phyloP scores from a whole-genome alignment of 2,888 invertebrate genomes.

The Anthoptus insignis region DNA sequence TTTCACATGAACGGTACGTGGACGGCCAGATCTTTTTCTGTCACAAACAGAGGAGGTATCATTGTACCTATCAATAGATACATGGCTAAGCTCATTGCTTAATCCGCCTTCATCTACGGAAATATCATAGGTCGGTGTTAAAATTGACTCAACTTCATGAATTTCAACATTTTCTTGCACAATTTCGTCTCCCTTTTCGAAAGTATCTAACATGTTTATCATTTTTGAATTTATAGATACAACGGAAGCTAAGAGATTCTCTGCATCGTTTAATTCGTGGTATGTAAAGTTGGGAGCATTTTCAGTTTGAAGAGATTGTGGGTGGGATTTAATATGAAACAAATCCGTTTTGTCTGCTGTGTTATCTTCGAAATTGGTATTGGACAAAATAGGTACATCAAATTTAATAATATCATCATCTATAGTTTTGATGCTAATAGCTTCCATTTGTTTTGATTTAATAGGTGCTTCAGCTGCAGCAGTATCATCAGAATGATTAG shows the following conservation, averaged over 20 bases:
- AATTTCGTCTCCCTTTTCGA: background rate
- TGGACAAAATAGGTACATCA: too few relatives aligned
- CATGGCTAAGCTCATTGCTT: background rate
- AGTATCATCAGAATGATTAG: background rate
- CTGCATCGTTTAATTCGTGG: slow-evolving; percentile 29
- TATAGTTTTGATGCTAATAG: too few relatives aligned
- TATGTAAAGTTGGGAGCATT: slow-evolving; percentile 14
- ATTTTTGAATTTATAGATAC: background rate
- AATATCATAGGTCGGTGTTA: background rate
- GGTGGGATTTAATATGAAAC: too few relatives aligned
- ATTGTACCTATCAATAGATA: too few relatives aligned
- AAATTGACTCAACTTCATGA: background rate
- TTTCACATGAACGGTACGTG: too few relatives aligned
- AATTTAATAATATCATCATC: too few relatives aligned
- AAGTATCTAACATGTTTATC: background rate
- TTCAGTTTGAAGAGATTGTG: background rate
- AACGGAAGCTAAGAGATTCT: slow-evolving; percentile 11
- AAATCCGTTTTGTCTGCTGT: too few relatives aligned
- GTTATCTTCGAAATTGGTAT: too few relatives aligned
- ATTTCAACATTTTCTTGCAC: slow-evolving; percentile 2
- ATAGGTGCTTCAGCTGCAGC: background rate
- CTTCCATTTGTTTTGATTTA: background rate
- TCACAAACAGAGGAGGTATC: too few relatives aligned
- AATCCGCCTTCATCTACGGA: background rate
- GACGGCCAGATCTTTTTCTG: too few relatives aligned